Base-by-base conservation (phyloP, 2,113 vertebrate species). In the Platichthys stellatus region DNA sequence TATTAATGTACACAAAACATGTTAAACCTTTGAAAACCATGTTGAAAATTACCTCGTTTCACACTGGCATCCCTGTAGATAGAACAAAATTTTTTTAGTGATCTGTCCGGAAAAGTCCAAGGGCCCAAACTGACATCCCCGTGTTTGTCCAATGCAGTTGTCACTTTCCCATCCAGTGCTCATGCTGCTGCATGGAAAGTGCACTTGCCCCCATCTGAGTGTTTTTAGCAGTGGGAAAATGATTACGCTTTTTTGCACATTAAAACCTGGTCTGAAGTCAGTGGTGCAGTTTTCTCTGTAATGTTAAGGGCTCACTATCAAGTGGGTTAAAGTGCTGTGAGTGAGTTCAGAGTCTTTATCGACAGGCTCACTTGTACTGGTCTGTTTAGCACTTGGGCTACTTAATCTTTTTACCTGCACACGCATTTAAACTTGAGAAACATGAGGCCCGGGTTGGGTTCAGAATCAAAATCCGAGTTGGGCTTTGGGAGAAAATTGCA, bases 1-100 rank as follows among this genome's bases (percentile, higher is more conserved):
- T 89, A 78, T 88, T 86, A 74, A 66, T 35, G 51, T 14, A 40
- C n/a, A 51, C 2, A 18, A 26, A 18, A 53, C 4, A 23, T 66
- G 51, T 49, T 43, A 35, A 40, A 63, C 28, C 67, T 80, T n/a
- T 49, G 5, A 54, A 54, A 69, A 15, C 20, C 60, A 54, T 67
- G 31, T 57, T 68, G 18, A 69, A 59, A 24, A 57, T 57, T 0
- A 3, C 13, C 10, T 40, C 9, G 23, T 61, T 69, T 60, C 15
- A 18, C 2, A n/a, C 6, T 51, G 58, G 9, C 0, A 2, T 18
- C 0, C 28, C 15, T 63, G 20, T 71, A 28, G 31, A 14, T 31
- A 8, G 2, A 28, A 14, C 21, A 40, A 18, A 21, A 59, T 49
- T 35, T 2, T 12, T 45, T n/a, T 21, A 3, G 15, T 43, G 31